A percentile compares a stretch with the other conserved stretches of the same genome.
Evolutionary conservation across 2,797 vertebrate genomes (phyloP).

Genomic region (Linurgus olivaceus): DNA sequence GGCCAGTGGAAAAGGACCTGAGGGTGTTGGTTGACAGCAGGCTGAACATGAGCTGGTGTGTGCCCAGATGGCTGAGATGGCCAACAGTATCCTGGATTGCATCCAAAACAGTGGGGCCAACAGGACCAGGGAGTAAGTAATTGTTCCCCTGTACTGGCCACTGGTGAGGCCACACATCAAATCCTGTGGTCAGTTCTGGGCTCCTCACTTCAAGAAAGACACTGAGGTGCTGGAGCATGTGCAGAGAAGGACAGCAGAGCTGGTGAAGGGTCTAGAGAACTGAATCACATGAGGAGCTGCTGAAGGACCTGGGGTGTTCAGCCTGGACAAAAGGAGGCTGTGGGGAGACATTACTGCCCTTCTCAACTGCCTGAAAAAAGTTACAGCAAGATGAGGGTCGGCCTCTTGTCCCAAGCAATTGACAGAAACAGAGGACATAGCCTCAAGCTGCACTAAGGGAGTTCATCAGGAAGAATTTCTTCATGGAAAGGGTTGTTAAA

Average conservation of each 20-base stretch:
- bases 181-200: neutral
- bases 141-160: neutral
- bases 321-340: neutral
- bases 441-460: neutral
- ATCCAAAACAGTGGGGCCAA: neutral
- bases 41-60: neutral
- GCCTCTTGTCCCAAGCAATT: neutral
- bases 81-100: neutral
- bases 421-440: neutral
- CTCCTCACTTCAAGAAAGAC: neutral
- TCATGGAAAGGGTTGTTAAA: neutral
- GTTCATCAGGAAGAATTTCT: neutral
- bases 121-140: neutral
- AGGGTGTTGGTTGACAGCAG: neutral
- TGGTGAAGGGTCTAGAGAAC: neutral
- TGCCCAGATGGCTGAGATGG: neutral
- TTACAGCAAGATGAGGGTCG: accelerated
- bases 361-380: neutral
- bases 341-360: neutral
- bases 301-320: neutral
- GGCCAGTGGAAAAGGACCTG: neutral
- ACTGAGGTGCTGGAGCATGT: accelerated
- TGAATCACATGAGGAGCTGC: neutral
- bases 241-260: neutral
- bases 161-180: neutral